Conservation (phyloP, 2,888 invertebrate species). For the Ochropleura leucogaster region DNA sequence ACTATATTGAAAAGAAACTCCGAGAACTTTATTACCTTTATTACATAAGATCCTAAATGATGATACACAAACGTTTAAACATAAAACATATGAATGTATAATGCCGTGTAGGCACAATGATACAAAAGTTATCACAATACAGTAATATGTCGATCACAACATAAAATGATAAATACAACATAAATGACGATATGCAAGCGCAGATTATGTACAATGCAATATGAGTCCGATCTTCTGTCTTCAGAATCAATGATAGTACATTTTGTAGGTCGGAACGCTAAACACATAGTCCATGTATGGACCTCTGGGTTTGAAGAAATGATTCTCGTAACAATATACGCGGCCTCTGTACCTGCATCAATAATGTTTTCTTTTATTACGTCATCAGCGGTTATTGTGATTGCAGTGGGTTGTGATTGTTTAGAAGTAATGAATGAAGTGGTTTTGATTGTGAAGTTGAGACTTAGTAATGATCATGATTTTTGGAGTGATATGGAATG, state of each 20-base stretch:
- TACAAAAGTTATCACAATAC: constrained; percentile 86
- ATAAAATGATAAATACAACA: constrained; percentile 83
- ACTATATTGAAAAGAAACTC: constrained; percentile 78
- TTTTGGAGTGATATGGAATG: constrained; percentile 24
- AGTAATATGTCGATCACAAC: constrained; percentile 83
- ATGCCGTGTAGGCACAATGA: constrained; percentile 67
- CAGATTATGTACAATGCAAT: constrained; percentile 77
- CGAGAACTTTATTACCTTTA: constrained; percentile 81
- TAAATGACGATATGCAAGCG: constrained; percentile 76
- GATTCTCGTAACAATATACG: constrained; percentile 90
- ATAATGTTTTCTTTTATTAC: constrained; percentile 78
- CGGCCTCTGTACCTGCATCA: constrained; percentile 90
- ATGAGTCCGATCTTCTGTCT: constrained; percentile 72
- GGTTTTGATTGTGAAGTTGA: constrained; percentile 9
- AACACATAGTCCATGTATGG: constrained; percentile 88
- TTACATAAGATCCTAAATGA: constrained; percentile 78
- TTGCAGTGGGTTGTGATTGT: constrained; percentile 45
- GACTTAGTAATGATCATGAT: constrained; percentile 15
- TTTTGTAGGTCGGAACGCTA: constrained; percentile 89
- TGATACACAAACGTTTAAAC: constrained; percentile 69
- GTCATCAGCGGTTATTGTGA: constrained; percentile 61
- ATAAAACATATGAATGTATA: constrained; percentile 71
- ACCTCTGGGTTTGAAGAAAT: constrained; percentile 89
- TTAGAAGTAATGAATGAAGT: constrained; percentile 21
- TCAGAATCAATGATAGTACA: constrained; percentile 86